Evolutionary conservation across 2,888 invertebrate species (phyloP), one percentile per base, ranked within the genome.

Genomic region (Anticlea derivata): DNA sequence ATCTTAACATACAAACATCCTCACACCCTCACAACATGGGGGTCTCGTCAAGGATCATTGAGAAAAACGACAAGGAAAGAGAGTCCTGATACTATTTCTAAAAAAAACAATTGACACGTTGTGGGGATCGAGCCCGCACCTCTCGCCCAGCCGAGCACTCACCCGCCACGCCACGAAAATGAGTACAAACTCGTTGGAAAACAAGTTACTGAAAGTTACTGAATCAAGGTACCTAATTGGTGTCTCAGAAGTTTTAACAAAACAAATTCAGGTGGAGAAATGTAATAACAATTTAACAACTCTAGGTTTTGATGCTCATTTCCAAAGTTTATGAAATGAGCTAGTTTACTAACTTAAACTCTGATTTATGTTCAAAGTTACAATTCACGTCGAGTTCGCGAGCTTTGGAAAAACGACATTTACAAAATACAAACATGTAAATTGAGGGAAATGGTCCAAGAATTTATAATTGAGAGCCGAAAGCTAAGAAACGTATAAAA

Each of bases 391-490:
- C 8, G 10, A 48, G 43, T 34, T 39, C 29, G 29, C 20, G 26
- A 44, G 44, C 30, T 34, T 7, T 38, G n/a, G 38, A 49, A 56
- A 48, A 45, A 45, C 41, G 35, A 31, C 35, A 44, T 31, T 52
- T 41, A 45, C 27, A 44, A 52, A 13, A 37, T 20, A 45, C 20
- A 44, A 45, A 58, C 40, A 55, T 56, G 50, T 31, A 60, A 60
- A 61, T 60, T 49, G 40, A 44, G 33, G 50, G 37, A 45, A 51
- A 55, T 53, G 41, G 50, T 12, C 31, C 17, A 34, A 48, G 34
- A 48, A 54, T 55, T 60, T 58, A 51, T 57, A 57, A 57, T 56
- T 55, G 44, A 55, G 34, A 26, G 10, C 26, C 31, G 33, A 43
- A 38, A 46, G 26, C 30, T 13, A 31, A 43, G 39, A 37, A 56